A percentile compares a stretch with the other conserved stretches of the same genome.
Conservation (phyloP, 2,113 vertebrate genomes). For the Pelusios castaneus region DNA sequence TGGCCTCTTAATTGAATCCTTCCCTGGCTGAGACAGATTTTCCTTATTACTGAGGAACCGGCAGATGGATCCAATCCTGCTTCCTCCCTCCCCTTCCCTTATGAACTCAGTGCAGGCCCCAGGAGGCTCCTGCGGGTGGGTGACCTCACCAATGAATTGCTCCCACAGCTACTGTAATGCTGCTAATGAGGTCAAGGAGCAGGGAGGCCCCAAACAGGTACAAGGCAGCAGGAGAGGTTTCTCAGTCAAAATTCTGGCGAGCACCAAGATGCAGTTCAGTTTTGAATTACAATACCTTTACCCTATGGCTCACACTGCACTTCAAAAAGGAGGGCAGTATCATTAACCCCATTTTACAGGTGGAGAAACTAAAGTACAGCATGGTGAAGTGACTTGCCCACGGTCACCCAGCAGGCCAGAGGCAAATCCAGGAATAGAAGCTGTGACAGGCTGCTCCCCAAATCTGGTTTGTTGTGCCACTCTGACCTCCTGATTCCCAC, state of each 20-base stretch:
- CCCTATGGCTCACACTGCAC: background rate
- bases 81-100: constrained; percentile 4
- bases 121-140: constrained; percentile 43
- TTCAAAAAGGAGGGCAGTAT: background rate
- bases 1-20: constrained; percentile 61
- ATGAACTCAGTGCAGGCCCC: constrained; percentile 26
- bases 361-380: background rate
- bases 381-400: background rate
- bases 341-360: background rate
- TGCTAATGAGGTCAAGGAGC: constrained; percentile 10
- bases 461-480: no score
- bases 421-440: background rate
- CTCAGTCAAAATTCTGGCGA: constrained; percentile 25
- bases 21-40: constrained; percentile 40
- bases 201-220: constrained; percentile 32
- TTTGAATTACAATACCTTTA: constrained; percentile 23
- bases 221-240: background rate
- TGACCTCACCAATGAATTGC: background rate
- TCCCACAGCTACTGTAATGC: constrained; percentile 31
- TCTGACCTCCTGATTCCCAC: no score
- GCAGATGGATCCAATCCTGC: constrained; percentile 45
- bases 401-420: background rate
- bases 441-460: no score
- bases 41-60: constrained; percentile 45
- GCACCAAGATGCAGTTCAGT: background rate